These are phyloP conservation scores for Meteorus cinctellus DNA, from an alignment of 2,888 invertebrate genomes.

Conservation along the genomic window DNA sequence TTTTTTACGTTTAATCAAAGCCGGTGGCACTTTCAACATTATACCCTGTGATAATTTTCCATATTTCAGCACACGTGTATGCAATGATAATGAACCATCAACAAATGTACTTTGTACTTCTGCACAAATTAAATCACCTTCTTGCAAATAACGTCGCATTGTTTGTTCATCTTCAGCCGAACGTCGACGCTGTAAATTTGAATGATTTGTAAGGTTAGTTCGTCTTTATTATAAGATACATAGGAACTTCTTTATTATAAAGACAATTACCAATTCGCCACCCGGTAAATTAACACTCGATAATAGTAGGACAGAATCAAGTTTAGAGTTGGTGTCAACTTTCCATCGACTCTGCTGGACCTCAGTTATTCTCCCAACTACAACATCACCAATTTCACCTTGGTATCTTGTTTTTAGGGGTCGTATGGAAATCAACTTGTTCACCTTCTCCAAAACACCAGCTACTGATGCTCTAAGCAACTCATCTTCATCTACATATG, in stretches of 20 bases:
- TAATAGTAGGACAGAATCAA: conserved; percentile 89
- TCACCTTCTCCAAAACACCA: conserved; percentile 94
- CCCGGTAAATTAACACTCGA: conserved; percentile 98
- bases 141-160: conserved; percentile 95
- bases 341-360: conserved; percentile 97
- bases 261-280: conserved; percentile 85
- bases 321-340: conserved; percentile 92
- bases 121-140: conserved; percentile 97
- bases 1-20: conserved; percentile 92
- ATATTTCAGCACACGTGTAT: conserved; percentile 97
- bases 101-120: conserved; percentile 95
- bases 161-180: conserved; percentile 97
- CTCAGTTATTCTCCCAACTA: conserved; percentile 94
- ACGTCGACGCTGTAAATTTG: conserved; percentile 81
- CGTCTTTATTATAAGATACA: neutral
- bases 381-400: conserved; percentile 97
- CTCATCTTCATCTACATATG: conserved; percentile 88
- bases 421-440: conserved; percentile 92
- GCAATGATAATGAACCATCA: conserved; percentile 94
- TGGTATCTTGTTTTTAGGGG: conserved; percentile 93
- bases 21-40: conserved; percentile 92
- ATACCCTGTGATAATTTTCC: conserved; percentile 96
- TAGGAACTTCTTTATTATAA: neutral
- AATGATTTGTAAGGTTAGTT: neutral
- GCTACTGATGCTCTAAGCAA: conserved; percentile 93